Evolutionary conservation across 2,113 vertebrate species (phyloP), one percentile per base, ranked within the genome.

Genomic region (Halcyon senegalensis): DNA sequence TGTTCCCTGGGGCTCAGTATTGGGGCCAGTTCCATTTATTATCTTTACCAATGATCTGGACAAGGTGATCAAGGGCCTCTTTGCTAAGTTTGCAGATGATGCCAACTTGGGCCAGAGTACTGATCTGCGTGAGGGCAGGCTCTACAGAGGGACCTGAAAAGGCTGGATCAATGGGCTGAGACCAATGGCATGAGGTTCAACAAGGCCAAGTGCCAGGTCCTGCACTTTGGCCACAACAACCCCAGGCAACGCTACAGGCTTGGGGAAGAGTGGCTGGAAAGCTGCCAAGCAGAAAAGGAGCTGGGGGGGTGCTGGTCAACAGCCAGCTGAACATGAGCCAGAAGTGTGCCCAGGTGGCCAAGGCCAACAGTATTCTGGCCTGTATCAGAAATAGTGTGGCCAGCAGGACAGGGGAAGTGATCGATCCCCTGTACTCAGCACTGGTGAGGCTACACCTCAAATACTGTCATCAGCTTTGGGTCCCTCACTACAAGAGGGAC

Each of bases 51-150:
- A 11, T 31, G 31, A 44, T 43, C 25, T 84, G 44, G 7, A 35
- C 0, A 7, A 44, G 25, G 9, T 6, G 16, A 81, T 28, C 0
- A 0, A 50, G 11, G 11, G 14, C 16, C 59, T 25, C 7, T 33
- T 66, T 56, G 60, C 11, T 17, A 70, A 56, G 15, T 56, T 24
- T 60, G 55, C 39, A 69, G 50, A 46, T 3, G 4, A 56, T 28
- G 58, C 11, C 9, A 58, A 51, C 5, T 1, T 84, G 13, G 50
- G 19, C 4, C 4, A 44, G 10, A 66, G 6, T 23, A 35, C 13
- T 74, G 19, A 66, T 56, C 19, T 58, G 19, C 46, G 43, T 5
- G 11, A 90, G 60, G 35, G 9, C 5, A 69, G 63, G 33, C 19
- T 90, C 69, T 84, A 2, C 41, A 75, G 77, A 66, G 24, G 20